Base-by-base conservation (phyloP, 2,113 vertebrate genomes). In the Cranoglanis bouderius region DNA sequence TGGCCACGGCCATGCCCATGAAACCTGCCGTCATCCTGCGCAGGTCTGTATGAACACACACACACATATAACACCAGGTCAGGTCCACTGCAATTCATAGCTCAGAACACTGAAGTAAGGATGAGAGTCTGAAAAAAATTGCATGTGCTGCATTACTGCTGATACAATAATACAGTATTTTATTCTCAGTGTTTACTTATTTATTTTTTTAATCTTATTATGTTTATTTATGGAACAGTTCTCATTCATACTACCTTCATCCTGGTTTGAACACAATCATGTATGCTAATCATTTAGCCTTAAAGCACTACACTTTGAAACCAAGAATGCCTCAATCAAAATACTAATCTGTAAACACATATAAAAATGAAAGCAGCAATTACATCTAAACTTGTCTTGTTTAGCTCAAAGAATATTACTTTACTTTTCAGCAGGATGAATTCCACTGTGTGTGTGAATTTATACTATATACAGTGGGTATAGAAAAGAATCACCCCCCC, bases 1-100 rank as follows among this genome's bases (percentile, higher is more conserved):
- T 98, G 93, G 98, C 98, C 90, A 99, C 97, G 0, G 98, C 98
- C 98, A 99, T 99, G 92, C 98, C 98, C 98, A 99, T 99, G 94
- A 99, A 99, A 46, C 98, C 98, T 1, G 98, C 98, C 0, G 98
- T 99, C 98, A 99, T 99, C 91, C 98, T 95, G 92, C 98, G 96
- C 93, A 99, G 94, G 93, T 99, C 98, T 99, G 94, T 83, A 89
- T 90, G 0, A 74, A 13, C 74, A 77, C 21, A 88, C 74, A 67
- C 40, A 57, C n/a, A 43, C 49, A 72, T 16, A 74, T 12, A 86
- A 89, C 89, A 83, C 88, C 82, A 88, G 40, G 57, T 72, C 70
- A 89, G 55, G 61, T 59, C 32, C 74, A 85, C 6, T 75, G 72
- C 16, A 67, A 87, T 32, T 72, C 59, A 83, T 12, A 88, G 51